Percentiles rank a stretch among this genome's conserved stretches.
These are phyloP conservation scores for Danio albolineatus DNA, from an alignment of 2,797 vertebrate species.

Conservation along the genomic window DNA sequence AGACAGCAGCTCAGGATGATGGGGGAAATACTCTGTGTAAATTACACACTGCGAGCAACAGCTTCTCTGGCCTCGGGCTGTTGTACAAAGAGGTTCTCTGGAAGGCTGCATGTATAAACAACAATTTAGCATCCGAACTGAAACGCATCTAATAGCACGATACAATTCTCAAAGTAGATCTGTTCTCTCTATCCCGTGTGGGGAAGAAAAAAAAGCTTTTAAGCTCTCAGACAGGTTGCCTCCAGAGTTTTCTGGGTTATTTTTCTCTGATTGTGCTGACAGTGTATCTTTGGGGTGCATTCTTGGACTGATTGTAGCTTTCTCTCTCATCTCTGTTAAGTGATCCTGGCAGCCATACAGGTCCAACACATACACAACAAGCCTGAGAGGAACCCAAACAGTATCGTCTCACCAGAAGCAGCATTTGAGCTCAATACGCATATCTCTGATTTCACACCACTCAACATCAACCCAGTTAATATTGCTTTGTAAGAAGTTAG, in stretches of 20 bases:
- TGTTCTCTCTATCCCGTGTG: neutral
- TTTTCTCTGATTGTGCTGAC: neutral
- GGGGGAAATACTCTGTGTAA: constrained; percentile 26
- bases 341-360: constrained; percentile 7
- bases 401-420: neutral
- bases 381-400: neutral
- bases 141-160: constrained; percentile 15
- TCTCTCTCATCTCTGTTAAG: constrained; percentile 10
- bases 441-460: neutral
- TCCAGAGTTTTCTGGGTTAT: neutral
- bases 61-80: constrained; percentile 4
- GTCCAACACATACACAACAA: constrained; percentile 2
- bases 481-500: neutral
- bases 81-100: constrained; percentile 10
- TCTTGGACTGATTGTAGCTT: neutral
- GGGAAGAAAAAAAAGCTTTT: neutral
- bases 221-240: constrained; percentile 7
- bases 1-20: constrained; percentile 27
- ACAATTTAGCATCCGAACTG: constrained; percentile 12
- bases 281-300: neutral
- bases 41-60: constrained; percentile 28
- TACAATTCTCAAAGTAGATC: constrained; percentile 9
- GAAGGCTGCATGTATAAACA: constrained; percentile 28
- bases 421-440: neutral
- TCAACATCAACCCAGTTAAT: neutral